Base-by-base conservation (phyloP, 2,113 vertebrate species). In the Pygoscelis adeliae region DNA sequence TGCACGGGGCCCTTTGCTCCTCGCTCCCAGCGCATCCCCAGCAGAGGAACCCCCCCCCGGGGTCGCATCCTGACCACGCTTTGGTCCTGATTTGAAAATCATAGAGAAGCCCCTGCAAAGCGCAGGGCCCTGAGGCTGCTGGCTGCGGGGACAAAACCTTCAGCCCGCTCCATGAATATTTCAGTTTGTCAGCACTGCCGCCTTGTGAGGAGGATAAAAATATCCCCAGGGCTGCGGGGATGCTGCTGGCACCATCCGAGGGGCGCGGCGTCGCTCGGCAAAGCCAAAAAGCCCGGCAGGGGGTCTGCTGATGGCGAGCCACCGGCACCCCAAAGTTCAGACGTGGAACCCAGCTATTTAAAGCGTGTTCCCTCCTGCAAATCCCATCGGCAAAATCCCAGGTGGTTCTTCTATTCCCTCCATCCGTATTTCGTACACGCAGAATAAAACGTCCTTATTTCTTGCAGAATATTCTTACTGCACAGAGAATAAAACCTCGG, bases 191-290 rank as follows among this genome's bases (percentile, higher is more conserved):
- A 70, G 91, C 12, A 9, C 92, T 73, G 88, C 65, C 11, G 66
- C 85, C 73, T 55, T 29, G 36, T 9, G 14, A 95, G 72, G 36
- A 94, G 71, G 88, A 92, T 81, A 97, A 96, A 97, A 97, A 97
- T 92, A 97, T 73, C 93, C 23, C n/a, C 47, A 2, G 62, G 62
- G 67, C 81, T 72, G 74, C 15, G 3, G 70, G 55, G 88, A 72
- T 25, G 80, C 81, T 62, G 89, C 46, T 4, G 13, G 71, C 65
- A 59, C 25, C 52, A 6, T 26, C 46, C 10, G 3, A 71, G 46
- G 65, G 71, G 49, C 1, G 12, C 32, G 13, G 78, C 36, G 0
- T 6, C 7, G 1, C 62, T 62, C 2, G 6, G 59, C 59, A 63
- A 40, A 70, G 79, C 87, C 83, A 49, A 21, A 46, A 62, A 47